Conservation (phyloP, 2,113 vertebrate species). For the Stegostoma tigrinum region DNA sequence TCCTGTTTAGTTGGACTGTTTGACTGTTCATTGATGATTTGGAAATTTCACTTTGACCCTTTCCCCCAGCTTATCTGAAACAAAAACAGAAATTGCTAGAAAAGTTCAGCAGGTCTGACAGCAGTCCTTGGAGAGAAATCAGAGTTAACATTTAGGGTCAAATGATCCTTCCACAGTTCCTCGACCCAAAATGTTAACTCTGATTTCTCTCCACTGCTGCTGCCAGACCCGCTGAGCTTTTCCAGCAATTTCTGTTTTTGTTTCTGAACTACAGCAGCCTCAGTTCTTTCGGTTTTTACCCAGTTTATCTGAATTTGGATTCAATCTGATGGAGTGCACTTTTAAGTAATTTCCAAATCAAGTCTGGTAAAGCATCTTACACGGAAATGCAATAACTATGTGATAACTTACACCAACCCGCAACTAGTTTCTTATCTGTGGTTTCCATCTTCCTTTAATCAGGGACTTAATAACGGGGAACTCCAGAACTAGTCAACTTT, state of each 20-base stretch:
- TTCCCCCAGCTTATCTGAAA: not conserved
- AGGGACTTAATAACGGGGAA: not conserved
- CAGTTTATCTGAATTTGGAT: not conserved
- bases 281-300: not conserved
- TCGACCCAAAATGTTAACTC: no score
- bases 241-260: no score
- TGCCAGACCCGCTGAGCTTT: no score
- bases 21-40: not conserved
- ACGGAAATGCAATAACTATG: not conserved
- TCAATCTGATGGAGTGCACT: not conserved
- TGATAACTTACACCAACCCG: not conserved
- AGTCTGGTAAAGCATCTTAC: not conserved
- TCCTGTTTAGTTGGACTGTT: not conserved
- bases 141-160: no score
- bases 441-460: not conserved
- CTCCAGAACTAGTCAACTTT: slow-evolving; percentile 1
- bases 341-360: not conserved
- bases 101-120: no score
- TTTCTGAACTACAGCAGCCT: no score
- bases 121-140: no score
- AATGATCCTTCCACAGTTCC: no score
- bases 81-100: no score
- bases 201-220: no score
- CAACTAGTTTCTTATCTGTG: not conserved
- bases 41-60: not conserved